Base-by-base conservation (phyloP, 1,140 invertebrate species). In the Ooceraea biroi region DNA sequence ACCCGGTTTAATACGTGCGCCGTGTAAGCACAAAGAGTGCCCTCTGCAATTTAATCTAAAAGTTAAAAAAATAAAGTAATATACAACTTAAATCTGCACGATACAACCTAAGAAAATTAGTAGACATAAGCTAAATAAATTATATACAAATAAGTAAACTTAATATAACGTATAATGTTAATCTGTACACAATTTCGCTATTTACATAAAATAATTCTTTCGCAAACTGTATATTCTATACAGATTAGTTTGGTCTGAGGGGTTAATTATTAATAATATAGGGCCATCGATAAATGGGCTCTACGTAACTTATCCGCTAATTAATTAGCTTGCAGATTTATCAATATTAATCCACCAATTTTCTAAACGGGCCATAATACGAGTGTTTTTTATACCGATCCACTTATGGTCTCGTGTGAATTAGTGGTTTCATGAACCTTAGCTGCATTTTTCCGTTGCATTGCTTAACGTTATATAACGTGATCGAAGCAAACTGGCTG, bases 311-410 rank as follows among this genome's bases (percentile, higher is more conserved):
- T 84, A 88, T 86, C 71, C 36, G 36, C 71, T 86, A 89, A 76
- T 60, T 78, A 84, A 85, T 19, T 19, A 77, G 22, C 48, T 36
- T 36, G 36, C 2, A 36, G 72, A 12, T 69, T 76, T 25, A 52
- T 78, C 87, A 82, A 78, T 77, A 71, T 88, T 88, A 50, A 82
- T 89, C 87, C 88, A 89, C 86, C 86, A 82, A 85, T 69, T 82
- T 27, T 73, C 61, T 80, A 87, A n/a, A 78, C 84, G 91, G 91
- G 90, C 92, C 91, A 83, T 90, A 82, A 89, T 91, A 92, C 93
- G 83, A 78, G 55, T 84, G 58, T 86, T 78, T n/a, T 72, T 25
- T n/a, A 44, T 30, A 86, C 57, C 25, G 27, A 78, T 89, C 74
- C 71, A 82, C 83, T 87, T 77, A 90, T 88, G 84, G 86, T 92